A percentile compares a stretch with the other conserved stretches of the same genome.
Conservation (phyloP, 92 coral and sea anemone genomes). For the Zoanthus sociatus region DNA sequence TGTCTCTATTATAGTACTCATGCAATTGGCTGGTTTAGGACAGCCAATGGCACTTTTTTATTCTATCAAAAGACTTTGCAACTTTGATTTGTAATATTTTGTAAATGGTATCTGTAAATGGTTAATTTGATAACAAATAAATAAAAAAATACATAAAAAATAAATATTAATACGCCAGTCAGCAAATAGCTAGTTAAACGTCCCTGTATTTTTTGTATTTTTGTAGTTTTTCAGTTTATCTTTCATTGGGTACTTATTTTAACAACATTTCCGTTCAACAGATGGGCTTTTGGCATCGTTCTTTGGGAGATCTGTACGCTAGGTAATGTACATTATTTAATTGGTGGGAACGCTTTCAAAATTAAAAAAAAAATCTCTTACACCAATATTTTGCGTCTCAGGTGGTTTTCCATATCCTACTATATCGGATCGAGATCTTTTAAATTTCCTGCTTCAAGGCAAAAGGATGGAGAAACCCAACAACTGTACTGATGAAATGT, state of each 20-base stretch:
- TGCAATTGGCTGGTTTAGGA: too few relatives aligned
- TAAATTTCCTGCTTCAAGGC: conserved; percentile 76
- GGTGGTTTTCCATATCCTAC: conserved; percentile 97
- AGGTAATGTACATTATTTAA: conserved; percentile 64
- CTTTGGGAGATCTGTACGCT: conserved; percentile 98
- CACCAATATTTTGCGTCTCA: conserved; percentile 16
- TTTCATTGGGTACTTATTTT: background rate
- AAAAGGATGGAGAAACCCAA: conserved; percentile 93
- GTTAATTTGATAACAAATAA: too few relatives aligned
- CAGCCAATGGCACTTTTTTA: too few relatives aligned
- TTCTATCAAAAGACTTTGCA: too few relatives aligned
- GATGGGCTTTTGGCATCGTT: conserved; percentile 98
- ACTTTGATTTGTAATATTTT: too few relatives aligned
- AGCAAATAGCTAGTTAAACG: too few relatives aligned
- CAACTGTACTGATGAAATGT: conserved; percentile 96
- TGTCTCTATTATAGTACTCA: too few relatives aligned
- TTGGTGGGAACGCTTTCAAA: background rate
- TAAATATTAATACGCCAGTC: too few relatives aligned
- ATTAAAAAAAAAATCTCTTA: background rate
- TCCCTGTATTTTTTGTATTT: background rate
- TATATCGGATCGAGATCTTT: conserved; percentile 84
- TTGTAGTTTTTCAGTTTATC: background rate
- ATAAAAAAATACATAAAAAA: too few relatives aligned
- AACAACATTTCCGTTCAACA: conserved; percentile 10
- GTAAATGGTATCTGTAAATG: too few relatives aligned